Evolutionary conservation across 2,888 invertebrate genomes (phyloP).

Genomic region (Malthinus seriepunctatus): DNA sequence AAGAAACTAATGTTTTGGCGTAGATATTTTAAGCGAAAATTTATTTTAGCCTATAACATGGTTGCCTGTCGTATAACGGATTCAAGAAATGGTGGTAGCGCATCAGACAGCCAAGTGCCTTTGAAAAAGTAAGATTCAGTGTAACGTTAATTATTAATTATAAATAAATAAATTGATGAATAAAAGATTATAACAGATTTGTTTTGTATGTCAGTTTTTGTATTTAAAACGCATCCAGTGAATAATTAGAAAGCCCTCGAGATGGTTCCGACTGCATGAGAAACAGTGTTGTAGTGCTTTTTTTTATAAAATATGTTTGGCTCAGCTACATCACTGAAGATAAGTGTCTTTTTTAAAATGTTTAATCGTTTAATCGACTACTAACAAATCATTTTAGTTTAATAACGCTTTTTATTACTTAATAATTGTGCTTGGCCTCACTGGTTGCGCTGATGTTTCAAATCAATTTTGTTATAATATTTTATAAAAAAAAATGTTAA

Average conservation of each 20-base stretch:
- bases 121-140: conserved; percentile 83
- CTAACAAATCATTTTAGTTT: too few species aligned
- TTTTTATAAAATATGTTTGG: too few species aligned
- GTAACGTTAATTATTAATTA: not conserved
- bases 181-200: conserved; percentile 4
- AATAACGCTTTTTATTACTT: too few species aligned
- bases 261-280: not conserved
- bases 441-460: not conserved
- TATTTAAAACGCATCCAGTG: conserved; percentile 6
- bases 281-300: too few species aligned
- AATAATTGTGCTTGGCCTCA: not conserved
- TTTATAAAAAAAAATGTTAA: conserved; percentile 2
- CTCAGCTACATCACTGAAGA: not conserved
- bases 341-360: not conserved
- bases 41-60: conserved; percentile 94
- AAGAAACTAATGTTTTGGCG: conserved; percentile 6
- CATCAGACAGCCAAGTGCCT: conserved; percentile 94
- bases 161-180: not conserved
- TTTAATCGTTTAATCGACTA: conserved; percentile 3
- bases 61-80: conserved; percentile 96
- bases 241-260: not conserved
- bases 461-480: conserved; percentile 16
- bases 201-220: not conserved
- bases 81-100: conserved; percentile 81
- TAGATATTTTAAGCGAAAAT: not conserved